Percentiles rank a stretch among this genome's conserved stretches.
These are phyloP conservation scores for Cryptotis parvus DNA, from an alignment of 2,113 vertebrate species.

Conservation along the genomic window DNA sequence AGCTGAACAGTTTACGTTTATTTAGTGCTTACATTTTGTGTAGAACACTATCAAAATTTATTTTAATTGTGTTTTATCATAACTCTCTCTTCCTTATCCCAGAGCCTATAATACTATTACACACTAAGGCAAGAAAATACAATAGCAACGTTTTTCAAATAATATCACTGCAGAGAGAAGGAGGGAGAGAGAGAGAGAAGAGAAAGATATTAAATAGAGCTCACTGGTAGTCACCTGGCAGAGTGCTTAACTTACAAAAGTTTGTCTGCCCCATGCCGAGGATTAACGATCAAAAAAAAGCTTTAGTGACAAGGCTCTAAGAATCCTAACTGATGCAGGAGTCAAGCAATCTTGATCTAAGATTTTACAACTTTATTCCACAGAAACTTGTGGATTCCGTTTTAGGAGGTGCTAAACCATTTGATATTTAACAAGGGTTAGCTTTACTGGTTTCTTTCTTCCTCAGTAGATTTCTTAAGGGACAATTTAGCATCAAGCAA, in stretches of 20 bases:
- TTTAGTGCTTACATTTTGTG: slow-evolving; percentile 60
- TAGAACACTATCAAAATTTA: slow-evolving; percentile 82
- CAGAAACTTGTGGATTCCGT: slow-evolving; percentile 66
- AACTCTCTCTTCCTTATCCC: slow-evolving; percentile 75
- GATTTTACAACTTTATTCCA: slow-evolving; percentile 77
- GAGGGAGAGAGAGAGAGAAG: neutral
- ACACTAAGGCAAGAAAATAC: slow-evolving; percentile 85
- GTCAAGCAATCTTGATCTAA: slow-evolving; percentile 78
- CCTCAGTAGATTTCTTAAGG: slow-evolving; percentile 61
- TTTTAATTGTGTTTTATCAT: slow-evolving; percentile 82
- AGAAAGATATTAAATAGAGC: slow-evolving; percentile 80
- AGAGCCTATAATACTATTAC: slow-evolving; percentile 88
- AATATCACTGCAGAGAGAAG: slow-evolving; percentile 82
- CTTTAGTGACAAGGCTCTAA: slow-evolving; percentile 74
- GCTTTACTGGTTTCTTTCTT: slow-evolving; percentile 59
- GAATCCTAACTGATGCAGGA: slow-evolving; percentile 72
- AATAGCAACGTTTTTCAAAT: slow-evolving; percentile 87
- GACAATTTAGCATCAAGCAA: slow-evolving; percentile 63
- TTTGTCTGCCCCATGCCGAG: slow-evolving; percentile 73
- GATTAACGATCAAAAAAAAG: slow-evolving; percentile 85
- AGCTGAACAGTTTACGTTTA: slow-evolving; percentile 58
- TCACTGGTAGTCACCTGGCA: slow-evolving; percentile 81
- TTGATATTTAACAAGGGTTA: slow-evolving; percentile 63
- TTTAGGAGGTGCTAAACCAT: slow-evolving; percentile 76
- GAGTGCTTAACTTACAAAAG: slow-evolving; percentile 84